Base-by-base conservation (phyloP, 2,888 invertebrate species). In the Sesamia inferens region DNA sequence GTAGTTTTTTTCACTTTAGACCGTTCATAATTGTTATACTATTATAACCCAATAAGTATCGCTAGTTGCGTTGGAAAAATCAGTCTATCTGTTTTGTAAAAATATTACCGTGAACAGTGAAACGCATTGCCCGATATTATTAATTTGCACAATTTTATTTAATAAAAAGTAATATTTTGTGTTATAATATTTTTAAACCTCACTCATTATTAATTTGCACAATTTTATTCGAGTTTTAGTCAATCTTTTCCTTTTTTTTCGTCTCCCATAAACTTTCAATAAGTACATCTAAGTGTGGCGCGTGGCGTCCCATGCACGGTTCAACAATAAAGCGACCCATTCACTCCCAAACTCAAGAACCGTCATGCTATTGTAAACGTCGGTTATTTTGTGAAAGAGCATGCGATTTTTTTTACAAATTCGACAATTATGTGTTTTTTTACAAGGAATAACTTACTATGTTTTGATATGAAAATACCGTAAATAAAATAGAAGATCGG, bases 301-400 rank as follows among this genome's bases (percentile, higher is more conserved):
- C 89, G 88, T 87, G 90, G 84, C 84, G 79, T 82, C 71, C 83
- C 83, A 88, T 90, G 85, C 88, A 85, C 85, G 85, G 85, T 87
- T 88, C 83, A 76, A 85, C 78, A 62, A 68, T 75, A 69, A 69
- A 76, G 47, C 66, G 39, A 51, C 63, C 71, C 71, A 81, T 84
- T 84, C 81, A 75, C 81, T 71, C 2, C 57, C 47, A 5, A 59
- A 81, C 63, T 80, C 68, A n/a, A 81, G 76, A 11, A 63, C 76
- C 51, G 62, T 58, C 31, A 59, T 54, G 42, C 67, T 79, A 48
- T 80, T 61, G 47, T 64, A 66, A 59, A 66, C 71, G 11, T 80
- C 81, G 84, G 62, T 83, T 51, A 74, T 59, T 83, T 80, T 63
- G 13, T 19, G 68, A 59, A 71, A 71, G 22, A 64, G 61, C 6